phyloP scores from a whole-genome alignment of 2,888 invertebrate genomes.

The Diabrotica balteata region DNA sequence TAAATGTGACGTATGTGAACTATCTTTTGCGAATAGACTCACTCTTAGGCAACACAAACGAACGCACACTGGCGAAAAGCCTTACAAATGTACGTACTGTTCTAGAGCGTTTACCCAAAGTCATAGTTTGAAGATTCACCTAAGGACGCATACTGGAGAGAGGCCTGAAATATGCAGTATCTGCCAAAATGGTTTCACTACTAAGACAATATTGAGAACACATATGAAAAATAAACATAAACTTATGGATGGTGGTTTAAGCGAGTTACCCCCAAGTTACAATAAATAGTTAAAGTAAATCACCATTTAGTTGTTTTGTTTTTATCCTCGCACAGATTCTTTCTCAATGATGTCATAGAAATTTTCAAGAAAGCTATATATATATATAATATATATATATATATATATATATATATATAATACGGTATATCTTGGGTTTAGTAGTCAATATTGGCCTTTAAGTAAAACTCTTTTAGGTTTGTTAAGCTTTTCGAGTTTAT shows the following conservation, averaged over 20 bases:
- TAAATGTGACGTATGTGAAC: constrained; percentile 39
- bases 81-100: constrained; percentile 63
- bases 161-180: constrained; percentile 52
- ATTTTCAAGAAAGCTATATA: too few relatives aligned
- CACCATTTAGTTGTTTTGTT: too few relatives aligned
- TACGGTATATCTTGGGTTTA: too few relatives aligned
- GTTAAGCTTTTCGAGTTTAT: too few relatives aligned
- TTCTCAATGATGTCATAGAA: too few relatives aligned
- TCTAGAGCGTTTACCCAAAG: constrained; percentile 66
- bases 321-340: too few relatives aligned
- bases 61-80: constrained; percentile 57
- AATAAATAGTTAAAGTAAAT: too few relatives aligned
- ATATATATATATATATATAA: too few relatives aligned
- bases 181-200: constrained; percentile 63
- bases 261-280: too few relatives aligned
- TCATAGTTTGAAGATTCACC: constrained; percentile 57
- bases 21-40: constrained; percentile 47
- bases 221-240: constrained; percentile 22
- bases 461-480: too few relatives aligned
- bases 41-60: constrained; percentile 47
- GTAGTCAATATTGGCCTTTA: too few relatives aligned
- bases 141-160: constrained; percentile 58
- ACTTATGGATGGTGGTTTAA: neutral
- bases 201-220: constrained; percentile 62
- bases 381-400: too few relatives aligned